phyloP scores from a whole-genome alignment of 2,888 invertebrate species.

The Nezara viridula region DNA sequence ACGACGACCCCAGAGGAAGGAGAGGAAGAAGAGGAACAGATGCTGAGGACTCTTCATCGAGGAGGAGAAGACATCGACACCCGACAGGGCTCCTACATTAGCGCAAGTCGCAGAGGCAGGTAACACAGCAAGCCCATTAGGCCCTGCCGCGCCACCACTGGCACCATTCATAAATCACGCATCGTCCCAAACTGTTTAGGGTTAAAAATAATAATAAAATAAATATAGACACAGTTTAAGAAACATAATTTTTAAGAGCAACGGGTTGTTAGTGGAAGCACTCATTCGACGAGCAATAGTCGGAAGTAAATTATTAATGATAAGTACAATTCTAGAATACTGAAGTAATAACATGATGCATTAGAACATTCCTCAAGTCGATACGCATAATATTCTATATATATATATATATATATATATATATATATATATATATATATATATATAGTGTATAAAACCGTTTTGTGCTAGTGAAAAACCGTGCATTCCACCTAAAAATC shows the following conservation, averaged over 20 bases:
- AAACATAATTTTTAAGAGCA: neutral
- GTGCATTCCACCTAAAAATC: neutral
- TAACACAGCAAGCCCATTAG: neutral
- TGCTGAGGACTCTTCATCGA: neutral
- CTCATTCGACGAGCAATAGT: too few species aligned
- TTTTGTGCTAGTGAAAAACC: neutral
- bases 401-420: too few species aligned
- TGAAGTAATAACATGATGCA: too few species aligned
- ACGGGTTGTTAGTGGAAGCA: too few species aligned
- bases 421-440: too few species aligned
- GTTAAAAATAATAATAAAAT: neutral
- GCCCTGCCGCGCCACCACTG: neutral
- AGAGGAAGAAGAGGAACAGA: too few species aligned
- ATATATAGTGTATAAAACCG: constrained; percentile 40
- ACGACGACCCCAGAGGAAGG: too few species aligned
- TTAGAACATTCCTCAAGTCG: too few species aligned
- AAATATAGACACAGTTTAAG: neutral
- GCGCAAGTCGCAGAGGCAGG: neutral
- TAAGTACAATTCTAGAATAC: too few species aligned
- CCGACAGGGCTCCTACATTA: neutral
- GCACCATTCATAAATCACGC: neutral
- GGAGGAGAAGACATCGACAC: neutral
- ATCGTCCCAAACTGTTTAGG: neutral
- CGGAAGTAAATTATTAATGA: too few species aligned
- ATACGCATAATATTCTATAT: too few species aligned